Conservation (phyloP, 2,797 vertebrate genomes). For the Acrocephalus scirpaceus region DNA sequence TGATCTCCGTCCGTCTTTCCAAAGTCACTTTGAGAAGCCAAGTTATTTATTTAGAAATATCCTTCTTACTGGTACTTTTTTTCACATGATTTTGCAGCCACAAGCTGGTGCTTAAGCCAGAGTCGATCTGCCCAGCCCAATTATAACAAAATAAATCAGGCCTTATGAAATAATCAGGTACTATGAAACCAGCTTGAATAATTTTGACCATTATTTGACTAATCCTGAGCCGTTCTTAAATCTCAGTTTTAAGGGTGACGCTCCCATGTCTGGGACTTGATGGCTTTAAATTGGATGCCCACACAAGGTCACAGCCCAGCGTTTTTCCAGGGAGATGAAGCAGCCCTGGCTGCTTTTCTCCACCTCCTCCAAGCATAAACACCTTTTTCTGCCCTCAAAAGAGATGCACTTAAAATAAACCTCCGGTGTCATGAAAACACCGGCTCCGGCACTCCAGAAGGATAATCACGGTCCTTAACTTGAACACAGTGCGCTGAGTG, state of each 20-base stretch:
- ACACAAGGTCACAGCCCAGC: neutral
- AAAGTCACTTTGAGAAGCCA: slow-evolving; percentile 8
- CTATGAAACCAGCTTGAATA: neutral
- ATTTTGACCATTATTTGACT: neutral
- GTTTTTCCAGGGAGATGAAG: neutral
- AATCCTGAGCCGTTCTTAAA: neutral
- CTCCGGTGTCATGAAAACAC: neutral
- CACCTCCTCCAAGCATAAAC: neutral
- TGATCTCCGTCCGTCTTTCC: neutral
- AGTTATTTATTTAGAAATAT: neutral
- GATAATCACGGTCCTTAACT: neutral
- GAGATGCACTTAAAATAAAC: slow-evolving; percentile 32
- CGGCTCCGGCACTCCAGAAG: neutral
- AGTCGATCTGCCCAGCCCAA: neutral
- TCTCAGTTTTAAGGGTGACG: neutral
- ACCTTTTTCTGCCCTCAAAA: neutral
- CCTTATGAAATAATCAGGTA: neutral
- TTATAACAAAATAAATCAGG: neutral
- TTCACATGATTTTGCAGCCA: neutral
- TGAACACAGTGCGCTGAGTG: neutral
- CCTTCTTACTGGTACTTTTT: neutral
- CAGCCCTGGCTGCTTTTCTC: neutral
- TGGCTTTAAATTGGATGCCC: neutral
- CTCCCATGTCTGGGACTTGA: neutral
- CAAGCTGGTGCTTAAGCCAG: neutral